A percentile compares a stretch with the other conserved stretches of the same genome.
Evolutionary conservation across 2,113 vertebrate genomes (phyloP).

Genomic region (Melospiza georgiana): DNA sequence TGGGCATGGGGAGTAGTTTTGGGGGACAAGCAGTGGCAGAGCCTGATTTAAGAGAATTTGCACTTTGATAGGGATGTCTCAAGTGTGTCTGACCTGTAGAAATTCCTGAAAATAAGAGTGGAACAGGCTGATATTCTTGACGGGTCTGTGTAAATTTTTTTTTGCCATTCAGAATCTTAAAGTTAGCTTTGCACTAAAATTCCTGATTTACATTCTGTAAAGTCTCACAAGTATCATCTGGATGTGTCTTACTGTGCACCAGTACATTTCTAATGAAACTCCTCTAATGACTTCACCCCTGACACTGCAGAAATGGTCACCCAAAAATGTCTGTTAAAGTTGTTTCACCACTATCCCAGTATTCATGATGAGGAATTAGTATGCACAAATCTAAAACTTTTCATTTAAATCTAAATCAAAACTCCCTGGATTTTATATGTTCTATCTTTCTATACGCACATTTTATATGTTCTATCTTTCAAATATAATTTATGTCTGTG

Average conservation of each 20-base stretch:
- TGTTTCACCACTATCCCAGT: not conserved
- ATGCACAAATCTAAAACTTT: not conserved
- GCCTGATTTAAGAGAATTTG: not conserved
- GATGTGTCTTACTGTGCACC: not conserved
- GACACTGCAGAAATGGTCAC: not conserved
- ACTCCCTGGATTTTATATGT: not conserved
- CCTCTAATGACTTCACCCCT: not conserved
- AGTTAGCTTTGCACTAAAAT: not conserved
- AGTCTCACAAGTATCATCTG: not conserved
- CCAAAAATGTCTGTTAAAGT: not conserved
- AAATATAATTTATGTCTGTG: not conserved
- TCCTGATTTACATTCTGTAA: not conserved
- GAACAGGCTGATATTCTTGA: not conserved
- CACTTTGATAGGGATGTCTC: not conserved
- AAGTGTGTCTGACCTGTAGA: not conserved
- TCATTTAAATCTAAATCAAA: not conserved
- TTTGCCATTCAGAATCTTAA: not conserved
- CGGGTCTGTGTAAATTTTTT: not conserved
- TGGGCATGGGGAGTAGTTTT: not conserved
- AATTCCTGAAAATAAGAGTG: not conserved
- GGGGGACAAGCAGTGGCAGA: not conserved
- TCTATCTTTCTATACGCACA: not conserved
- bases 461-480: not conserved
- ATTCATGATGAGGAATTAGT: not conserved
- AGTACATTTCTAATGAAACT: not conserved